Evolutionary conservation across 2,797 vertebrate genomes (phyloP), one percentile per base, ranked within the genome.

Genomic region (Sebastes diaconus): DNA sequence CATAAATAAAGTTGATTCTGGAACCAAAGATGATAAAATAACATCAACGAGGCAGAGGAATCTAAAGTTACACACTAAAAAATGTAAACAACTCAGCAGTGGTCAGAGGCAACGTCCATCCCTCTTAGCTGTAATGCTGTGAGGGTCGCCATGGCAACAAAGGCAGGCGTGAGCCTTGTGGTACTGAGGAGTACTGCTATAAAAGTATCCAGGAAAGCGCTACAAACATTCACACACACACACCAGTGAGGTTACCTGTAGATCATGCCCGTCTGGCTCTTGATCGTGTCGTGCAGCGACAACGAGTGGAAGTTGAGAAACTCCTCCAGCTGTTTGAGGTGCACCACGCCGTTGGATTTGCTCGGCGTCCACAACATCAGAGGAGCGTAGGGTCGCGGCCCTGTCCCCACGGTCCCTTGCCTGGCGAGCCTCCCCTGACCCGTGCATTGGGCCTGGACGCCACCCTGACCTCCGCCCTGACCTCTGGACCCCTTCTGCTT

Each of bases 231-330:
- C 46, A 4, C 57, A 24, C 3, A 39, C 58, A 14, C 58, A 39
- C 25, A 57, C 32, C 36, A 63, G 34, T 8, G 10, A 27, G 39
- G 46, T 93, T 95, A 96, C 95, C 95, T 96, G 94, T 96, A 96
- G 70, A 84, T 73, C 95, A 96, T 96, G 83, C 96, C 96, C 0
- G 96, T 97, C 90, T 90, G 83, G 14, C 91, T 95, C 78, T 87
- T 95, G 79, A 95, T 91, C 1, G 96, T 95, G 73, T 97, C 96
- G 1, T 96, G 96, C 88, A 97, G 88, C 0, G 96, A 96, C 86
- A 98, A 27, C 6, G 96, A 93, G n/a, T 98, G 97, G 24, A 95
- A 91, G 61, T 94, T 95, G 73, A 97, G 94, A 86, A 99, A 97
- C 90, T 93, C 95, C 87, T 98, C 96, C 94, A 98, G 92, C 52